Evolutionary conservation across 2,797 vertebrate genomes (phyloP).

Genomic region (Mus minutoides): DNA sequence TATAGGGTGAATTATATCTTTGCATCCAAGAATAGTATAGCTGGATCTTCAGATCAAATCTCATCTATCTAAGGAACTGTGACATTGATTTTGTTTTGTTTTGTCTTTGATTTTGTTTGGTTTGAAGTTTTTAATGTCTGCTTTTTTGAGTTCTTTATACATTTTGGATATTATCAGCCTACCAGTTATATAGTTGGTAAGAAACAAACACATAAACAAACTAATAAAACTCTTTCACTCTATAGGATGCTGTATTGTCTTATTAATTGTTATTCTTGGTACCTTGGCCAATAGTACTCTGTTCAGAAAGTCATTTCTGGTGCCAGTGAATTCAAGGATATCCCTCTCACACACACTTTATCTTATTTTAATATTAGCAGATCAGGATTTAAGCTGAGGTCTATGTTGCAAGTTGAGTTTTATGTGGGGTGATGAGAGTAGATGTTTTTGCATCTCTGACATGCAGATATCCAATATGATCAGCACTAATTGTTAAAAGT

Average conservation of each 20-base stretch:
- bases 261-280: not conserved
- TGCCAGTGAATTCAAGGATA: not conserved
- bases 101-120: no score
- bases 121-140: not conserved
- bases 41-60: not conserved
- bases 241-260: not conserved
- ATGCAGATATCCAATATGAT: not conserved
- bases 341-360: not conserved
- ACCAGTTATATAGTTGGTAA: not conserved
- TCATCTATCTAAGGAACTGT: not conserved
- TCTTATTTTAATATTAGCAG: not conserved
- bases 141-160: not conserved
- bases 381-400: not conserved
- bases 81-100: not conserved
- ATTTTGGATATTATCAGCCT: not conserved
- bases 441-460: not conserved
- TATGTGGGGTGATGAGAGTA: not conserved
- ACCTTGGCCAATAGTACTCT: not conserved
- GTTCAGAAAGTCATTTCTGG: not conserved
- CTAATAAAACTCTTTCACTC: not conserved
- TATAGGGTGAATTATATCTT: not conserved
- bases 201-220: not conserved
- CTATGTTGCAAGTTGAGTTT: not conserved
- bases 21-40: not conserved
- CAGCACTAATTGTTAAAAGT: not conserved